A percentile compares a stretch with the other conserved stretches of the same genome.
These are phyloP conservation scores for Melanotaenia maccullochi DNA, from an alignment of 2,797 vertebrate genomes.

Conservation along the genomic window DNA sequence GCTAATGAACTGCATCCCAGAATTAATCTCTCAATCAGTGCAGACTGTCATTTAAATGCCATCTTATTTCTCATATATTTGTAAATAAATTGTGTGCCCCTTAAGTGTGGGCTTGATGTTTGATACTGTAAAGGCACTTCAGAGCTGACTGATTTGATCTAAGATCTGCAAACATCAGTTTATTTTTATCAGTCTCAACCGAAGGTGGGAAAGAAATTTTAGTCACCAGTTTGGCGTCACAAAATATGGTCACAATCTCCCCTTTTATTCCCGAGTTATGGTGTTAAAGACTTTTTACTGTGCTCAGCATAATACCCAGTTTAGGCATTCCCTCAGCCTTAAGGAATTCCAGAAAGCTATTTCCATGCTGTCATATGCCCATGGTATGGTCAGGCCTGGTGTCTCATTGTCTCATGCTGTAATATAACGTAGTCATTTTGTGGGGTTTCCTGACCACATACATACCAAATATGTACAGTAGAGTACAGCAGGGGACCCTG, in stretches of 20 bases:
- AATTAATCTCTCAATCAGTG: no score
- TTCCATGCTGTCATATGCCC: slow-evolving; percentile 73
- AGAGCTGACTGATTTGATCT: no score
- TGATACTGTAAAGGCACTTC: no score
- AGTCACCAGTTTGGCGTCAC: not conserved
- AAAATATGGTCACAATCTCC: not conserved
- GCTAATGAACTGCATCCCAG: no score
- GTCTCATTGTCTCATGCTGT: slow-evolving; percentile 72
- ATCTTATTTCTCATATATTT: no score
- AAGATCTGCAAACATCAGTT: not conserved
- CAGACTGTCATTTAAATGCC: no score
- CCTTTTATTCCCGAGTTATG: no score
- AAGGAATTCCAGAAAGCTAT: slow-evolving; percentile 70
- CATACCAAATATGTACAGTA: slow-evolving; percentile 68
- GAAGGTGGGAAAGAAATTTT: not conserved
- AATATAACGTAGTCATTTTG: slow-evolving; percentile 74
- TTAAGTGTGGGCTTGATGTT: no score
- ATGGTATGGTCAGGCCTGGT: slow-evolving; percentile 62
- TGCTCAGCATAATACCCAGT: slow-evolving; percentile 37
- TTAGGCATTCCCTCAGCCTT: slow-evolving; percentile 64
- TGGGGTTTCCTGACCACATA: slow-evolving; percentile 72
- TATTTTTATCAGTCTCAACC: not conserved
- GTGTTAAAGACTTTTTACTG: slow-evolving; percentile 21
- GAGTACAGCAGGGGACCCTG: slow-evolving; percentile 47
- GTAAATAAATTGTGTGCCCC: no score